Conservation (phyloP, 2,113 vertebrate species). For the Chionis minor region DNA sequence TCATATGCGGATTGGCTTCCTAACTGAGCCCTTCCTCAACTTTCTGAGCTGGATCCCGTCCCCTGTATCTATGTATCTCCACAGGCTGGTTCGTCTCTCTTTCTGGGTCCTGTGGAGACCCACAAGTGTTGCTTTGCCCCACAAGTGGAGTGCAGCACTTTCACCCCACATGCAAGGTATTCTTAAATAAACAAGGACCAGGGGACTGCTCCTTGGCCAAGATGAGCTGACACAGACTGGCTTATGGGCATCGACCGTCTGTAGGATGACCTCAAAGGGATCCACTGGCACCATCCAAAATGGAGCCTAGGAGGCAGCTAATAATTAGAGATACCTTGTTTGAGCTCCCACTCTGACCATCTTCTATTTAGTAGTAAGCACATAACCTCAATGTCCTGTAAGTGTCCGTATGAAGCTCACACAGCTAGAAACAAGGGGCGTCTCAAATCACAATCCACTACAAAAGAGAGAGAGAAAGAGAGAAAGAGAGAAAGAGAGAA, state of each 20-base stretch:
- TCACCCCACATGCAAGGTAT: background rate
- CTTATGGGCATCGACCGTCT: background rate
- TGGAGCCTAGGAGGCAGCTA: background rate
- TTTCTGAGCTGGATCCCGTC: background rate
- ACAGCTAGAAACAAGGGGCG: background rate
- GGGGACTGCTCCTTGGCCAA: background rate
- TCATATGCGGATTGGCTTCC: background rate
- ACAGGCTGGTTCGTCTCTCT: background rate
- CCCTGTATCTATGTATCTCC: background rate
- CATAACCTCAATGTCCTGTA: background rate
- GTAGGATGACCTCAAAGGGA: background rate
- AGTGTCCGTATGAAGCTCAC: background rate
- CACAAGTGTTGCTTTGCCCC: background rate
- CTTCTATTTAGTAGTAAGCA: background rate
- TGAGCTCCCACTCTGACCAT: background rate
- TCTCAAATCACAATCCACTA: background rate
- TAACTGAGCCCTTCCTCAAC: background rate
- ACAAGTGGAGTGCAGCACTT: background rate
- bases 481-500: background rate
- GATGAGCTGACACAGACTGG: background rate
- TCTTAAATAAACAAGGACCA: background rate
- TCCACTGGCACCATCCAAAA: background rate
- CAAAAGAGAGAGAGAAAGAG: background rate
- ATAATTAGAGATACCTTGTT: fast-evolving
- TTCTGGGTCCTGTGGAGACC: background rate